Evolutionary conservation across 2,797 vertebrate genomes (phyloP).

Genomic region (Muscicapa striata): DNA sequence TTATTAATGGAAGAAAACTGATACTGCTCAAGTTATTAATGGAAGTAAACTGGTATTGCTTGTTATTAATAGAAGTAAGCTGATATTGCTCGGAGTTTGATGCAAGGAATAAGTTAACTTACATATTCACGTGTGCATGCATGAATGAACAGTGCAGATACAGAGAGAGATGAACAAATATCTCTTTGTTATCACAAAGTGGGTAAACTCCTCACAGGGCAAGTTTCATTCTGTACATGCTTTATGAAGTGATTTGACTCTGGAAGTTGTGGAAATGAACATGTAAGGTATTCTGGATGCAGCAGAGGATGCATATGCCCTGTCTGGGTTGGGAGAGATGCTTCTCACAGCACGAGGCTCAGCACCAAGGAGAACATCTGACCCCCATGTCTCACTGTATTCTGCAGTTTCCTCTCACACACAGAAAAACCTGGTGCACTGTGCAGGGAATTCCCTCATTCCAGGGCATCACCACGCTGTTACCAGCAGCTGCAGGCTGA

Average conservation of each 20-base stretch:
- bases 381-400: fast-evolving
- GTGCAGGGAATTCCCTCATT: not conserved
- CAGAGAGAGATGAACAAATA: not conserved
- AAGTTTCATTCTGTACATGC: not conserved
- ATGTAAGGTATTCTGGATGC: not conserved
- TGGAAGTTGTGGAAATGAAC: not conserved
- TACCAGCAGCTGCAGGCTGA: not conserved
- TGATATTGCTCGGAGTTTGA: not conserved
- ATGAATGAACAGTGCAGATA: not conserved
- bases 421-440: fast-evolving
- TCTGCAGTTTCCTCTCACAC: not conserved
- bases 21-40: not conserved
- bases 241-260: not conserved
- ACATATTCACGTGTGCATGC: fast-evolving
- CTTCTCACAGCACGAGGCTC: not conserved
- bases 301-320: not conserved
- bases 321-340: not conserved
- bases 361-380: not conserved
- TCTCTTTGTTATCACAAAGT: not conserved
- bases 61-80: not conserved
- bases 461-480: fast-evolving
- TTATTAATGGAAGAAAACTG: not conserved
- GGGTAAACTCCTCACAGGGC: not conserved
- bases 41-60: not conserved
- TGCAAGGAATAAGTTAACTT: not conserved